Conservation (phyloP, 2,113 vertebrate species). For the Notarius quadriscutis region DNA sequence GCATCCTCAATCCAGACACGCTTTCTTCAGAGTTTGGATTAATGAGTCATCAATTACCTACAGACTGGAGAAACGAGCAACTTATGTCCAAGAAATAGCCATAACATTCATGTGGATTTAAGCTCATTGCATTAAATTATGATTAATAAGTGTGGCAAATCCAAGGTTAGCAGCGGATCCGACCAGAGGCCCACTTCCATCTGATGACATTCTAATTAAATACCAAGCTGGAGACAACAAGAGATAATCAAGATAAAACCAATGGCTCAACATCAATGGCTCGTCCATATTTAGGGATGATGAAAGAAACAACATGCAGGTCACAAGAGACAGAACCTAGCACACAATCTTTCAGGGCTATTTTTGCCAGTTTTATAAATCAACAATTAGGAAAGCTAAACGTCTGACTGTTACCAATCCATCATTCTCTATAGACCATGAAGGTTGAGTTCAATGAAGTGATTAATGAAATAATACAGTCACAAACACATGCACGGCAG, state of each 20-base stretch:
- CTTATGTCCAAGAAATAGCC: conserved; percentile 20
- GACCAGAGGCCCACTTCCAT: conserved; percentile 37
- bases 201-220: conserved; percentile 61
- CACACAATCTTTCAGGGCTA: conserved; percentile 1
- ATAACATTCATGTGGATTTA: conserved; percentile 11
- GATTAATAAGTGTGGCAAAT: conserved; percentile 37
- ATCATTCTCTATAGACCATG: conserved; percentile 17
- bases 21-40: conserved; percentile 8
- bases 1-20: not conserved
- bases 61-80: not conserved
- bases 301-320: conserved; percentile 44
- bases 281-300: conserved; percentile 38
- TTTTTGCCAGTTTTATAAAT: not conserved
- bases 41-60: conserved; percentile 21
- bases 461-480: conserved; percentile 34
- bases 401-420: conserved; percentile 27
- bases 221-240: conserved; percentile 51
- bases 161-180: conserved; percentile 23
- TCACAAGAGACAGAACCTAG: not conserved
- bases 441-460: conserved; percentile 32
- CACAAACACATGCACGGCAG: not conserved
- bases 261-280: conserved; percentile 61
- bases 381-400: conserved; percentile 41
- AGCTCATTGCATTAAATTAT: conserved; percentile 22
- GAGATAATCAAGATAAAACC: conserved; percentile 66